Conservation (phyloP, 2,888 invertebrate genomes). For the Himalopsyche kuldschensis region DNA sequence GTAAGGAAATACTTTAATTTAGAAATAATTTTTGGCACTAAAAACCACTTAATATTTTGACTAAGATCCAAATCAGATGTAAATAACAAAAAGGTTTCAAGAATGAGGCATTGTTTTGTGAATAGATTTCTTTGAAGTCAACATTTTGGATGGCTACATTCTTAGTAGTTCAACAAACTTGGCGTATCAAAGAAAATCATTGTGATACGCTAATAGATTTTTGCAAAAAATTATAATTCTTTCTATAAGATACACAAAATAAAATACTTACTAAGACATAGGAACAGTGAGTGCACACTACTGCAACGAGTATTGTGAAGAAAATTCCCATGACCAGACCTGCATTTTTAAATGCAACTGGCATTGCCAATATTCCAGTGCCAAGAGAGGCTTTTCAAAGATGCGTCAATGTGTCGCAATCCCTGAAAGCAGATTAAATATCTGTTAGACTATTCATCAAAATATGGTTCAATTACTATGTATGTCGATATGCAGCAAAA, state of each 20-base stretch:
- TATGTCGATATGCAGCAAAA: neutral
- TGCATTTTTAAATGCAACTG: slow-evolving; percentile 84
- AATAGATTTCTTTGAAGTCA: neutral
- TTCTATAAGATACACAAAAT: neutral
- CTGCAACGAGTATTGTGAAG: slow-evolving; percentile 81
- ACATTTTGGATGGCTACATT: neutral
- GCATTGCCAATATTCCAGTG: slow-evolving; percentile 95
- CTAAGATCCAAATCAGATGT: neutral
- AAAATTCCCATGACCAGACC: slow-evolving; percentile 84
- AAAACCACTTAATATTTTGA: neutral
- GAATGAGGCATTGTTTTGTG: neutral
- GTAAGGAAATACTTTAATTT: too few species aligned
- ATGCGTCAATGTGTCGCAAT: slow-evolving; percentile 89
- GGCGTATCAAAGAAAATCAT: too few species aligned
- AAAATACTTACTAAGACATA: slow-evolving; percentile 71
- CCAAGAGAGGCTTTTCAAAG: slow-evolving; percentile 94
- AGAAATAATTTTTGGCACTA: neutral
- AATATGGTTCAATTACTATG: slow-evolving; percentile 18
- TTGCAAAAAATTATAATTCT: too few species aligned
- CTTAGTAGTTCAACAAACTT: too few species aligned
- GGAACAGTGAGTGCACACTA: slow-evolving; percentile 93
- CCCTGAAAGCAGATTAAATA: slow-evolving; percentile 61
- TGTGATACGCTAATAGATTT: too few species aligned
- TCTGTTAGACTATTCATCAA: neutral
- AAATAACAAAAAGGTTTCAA: neutral